Evolutionary conservation across 1,140 invertebrate genomes (phyloP).

Genomic region (Dryas iulia): DNA sequence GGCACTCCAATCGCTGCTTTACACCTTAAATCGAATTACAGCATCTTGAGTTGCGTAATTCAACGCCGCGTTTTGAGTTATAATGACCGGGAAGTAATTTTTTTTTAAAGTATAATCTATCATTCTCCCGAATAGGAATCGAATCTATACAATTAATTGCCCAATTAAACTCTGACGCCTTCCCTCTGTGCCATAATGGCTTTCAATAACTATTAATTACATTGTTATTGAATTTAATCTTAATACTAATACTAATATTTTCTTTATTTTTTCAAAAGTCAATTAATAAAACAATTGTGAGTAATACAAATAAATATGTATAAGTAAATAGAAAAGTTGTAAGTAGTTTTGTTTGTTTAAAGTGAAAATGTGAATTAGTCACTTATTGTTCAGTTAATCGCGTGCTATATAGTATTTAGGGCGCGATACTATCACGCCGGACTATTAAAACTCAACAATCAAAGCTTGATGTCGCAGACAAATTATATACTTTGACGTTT

Average conservation of each 20-base stretch:
- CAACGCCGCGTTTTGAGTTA: background rate
- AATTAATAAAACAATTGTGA: too few species aligned
- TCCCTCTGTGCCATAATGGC: too few species aligned
- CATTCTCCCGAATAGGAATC: background rate
- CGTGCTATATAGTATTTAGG: slow-evolving; percentile 24
- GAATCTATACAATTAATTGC: too few species aligned
- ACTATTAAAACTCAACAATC: slow-evolving; percentile 7
- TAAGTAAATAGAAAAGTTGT: background rate
- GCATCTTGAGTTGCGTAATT: background rate
- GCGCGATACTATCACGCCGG: slow-evolving; percentile 10
- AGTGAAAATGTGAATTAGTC: background rate
- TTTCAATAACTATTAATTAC: too few species aligned
- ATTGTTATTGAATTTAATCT: too few species aligned
- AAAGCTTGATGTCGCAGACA: slow-evolving; percentile 1
- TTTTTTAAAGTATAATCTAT: too few species aligned
- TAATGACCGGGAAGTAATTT: background rate
- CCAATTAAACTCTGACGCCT: too few species aligned
- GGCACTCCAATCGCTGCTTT: background rate
- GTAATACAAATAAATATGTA: background rate
- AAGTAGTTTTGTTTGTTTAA: background rate
- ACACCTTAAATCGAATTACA: background rate
- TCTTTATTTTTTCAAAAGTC: background rate
- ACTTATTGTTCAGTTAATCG: slow-evolving; percentile 12
- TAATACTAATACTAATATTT: too few species aligned
- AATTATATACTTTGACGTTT: slow-evolving; percentile 11